Conservation (phyloP, 2,888 invertebrate genomes). For the Drosophila fulvimacula region DNA sequence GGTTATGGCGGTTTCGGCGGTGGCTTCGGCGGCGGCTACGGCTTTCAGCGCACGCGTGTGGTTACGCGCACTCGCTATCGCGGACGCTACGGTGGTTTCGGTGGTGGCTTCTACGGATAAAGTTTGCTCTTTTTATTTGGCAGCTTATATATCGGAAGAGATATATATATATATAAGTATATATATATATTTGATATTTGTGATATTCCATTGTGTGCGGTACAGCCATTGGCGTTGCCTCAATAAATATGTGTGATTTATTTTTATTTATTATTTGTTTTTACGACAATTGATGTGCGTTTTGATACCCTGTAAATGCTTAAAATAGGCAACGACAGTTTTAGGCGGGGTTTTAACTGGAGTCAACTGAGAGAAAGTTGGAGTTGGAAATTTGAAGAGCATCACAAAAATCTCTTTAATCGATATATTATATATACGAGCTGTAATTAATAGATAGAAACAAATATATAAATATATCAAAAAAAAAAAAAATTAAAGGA, state of each 20-base stretch:
- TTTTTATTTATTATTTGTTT: conserved; percentile 26
- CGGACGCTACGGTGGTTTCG: conserved; percentile 57
- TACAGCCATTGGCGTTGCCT: conserved; percentile 21
- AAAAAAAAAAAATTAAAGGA: too few relatives aligned
- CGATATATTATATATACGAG: too few relatives aligned
- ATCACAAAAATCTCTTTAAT: too few relatives aligned
- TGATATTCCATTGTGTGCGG: conserved; percentile 60
- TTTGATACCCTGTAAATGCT: conserved; percentile 16
- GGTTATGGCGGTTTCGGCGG: conserved; percentile 45
- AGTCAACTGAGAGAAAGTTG: neutral
- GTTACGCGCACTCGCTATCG: conserved; percentile 72
- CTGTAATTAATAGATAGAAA: too few relatives aligned
- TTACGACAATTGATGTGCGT: conserved; percentile 16
- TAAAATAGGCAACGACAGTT: neutral
- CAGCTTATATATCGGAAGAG: neutral
- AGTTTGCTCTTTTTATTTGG: conserved; percentile 8
- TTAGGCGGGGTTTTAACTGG: neutral
- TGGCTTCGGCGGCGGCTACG: conserved; percentile 42
- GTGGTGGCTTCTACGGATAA: conserved; percentile 65
- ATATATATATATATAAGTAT: neutral
- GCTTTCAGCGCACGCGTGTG: conserved; percentile 57
- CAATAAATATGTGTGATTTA: conserved; percentile 59
- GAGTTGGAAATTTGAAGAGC: too few relatives aligned
- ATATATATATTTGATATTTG: conserved; percentile 31
- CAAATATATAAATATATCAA: too few relatives aligned